Base-by-base conservation (phyloP, 2,888 invertebrate species). In the Tuta absoluta region DNA sequence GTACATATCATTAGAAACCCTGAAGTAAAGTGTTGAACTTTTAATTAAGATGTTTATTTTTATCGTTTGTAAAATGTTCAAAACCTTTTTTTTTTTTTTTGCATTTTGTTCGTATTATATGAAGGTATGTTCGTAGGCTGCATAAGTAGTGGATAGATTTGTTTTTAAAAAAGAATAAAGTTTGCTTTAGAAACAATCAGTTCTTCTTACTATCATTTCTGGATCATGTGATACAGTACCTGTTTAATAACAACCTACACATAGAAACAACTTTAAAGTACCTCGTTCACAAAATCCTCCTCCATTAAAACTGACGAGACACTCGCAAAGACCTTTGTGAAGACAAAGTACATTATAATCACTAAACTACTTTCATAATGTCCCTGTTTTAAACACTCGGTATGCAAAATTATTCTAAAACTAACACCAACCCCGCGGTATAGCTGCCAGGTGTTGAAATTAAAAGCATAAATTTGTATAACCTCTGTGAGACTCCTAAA, bases 391-490 rank as follows among this genome's bases (percentile, higher is more conserved):
- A 45, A 41, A 49, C 51, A 62, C 49, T 51, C 49, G 49, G 19
- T 53, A 62, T 62, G 51, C 33, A 53, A 63, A 63, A 24, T 63
- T 60, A 63, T 63, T 63, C 65, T 56, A 62, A 62, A 66, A 61
- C 66, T 63, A 63, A 49, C 63, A 63, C 65, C 48, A 66, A 68
- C 66, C 41, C 19, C 41, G 64, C 51, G 62, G 59, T 37, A 60
- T 63, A 58, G 48, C 59, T 60, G 48, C 68, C 68, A 77, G 72
- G 76, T 77, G 77, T 77, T 76, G 73, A 75, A 80, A 79, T 79
- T 77, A 76, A 76, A 81, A 73, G 71, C 77, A 81, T 81, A 82
- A 83, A 82, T 83, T 75, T 71, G 73, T 67, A 66, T 72, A 72
- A 75, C 69, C 68, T 71, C 69, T 73, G 69, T 74, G 75, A 17